Evolutionary conservation across 2,888 invertebrate genomes (phyloP), one percentile per base, ranked within the genome.

Genomic region (Mesorhabditis belari): DNA sequence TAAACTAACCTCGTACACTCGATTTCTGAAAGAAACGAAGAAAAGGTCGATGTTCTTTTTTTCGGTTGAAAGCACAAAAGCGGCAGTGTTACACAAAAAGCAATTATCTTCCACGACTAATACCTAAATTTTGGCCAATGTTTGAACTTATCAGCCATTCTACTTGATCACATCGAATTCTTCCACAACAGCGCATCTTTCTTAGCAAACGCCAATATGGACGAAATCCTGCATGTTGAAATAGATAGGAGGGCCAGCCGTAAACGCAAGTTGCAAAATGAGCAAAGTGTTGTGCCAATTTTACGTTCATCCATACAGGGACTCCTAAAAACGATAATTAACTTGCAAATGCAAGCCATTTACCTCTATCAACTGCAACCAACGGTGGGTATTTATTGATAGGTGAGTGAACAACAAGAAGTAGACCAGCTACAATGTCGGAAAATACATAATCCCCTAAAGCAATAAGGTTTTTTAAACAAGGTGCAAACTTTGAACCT

Each of bases 71-170:
- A 88, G 87, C 81, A 88, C 88, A 63, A 92, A 87, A 17, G 91
- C 90, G 4, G 91, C 89, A 62, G 90, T 87, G 82, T 91, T 88
- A 83, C 92, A 92, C 76, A 89, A 84, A 81, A 92, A 92, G 82
- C 91, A 91, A 83, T 92, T 92, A 83, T 92, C 92, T 65, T 89
- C 89, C n/a, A 87, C 86, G 51, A 91, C 88, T 55, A 76, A 65
- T n/a, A 74, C 76, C 67, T 77, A 62, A 6, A 67, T 61, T 35
- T 17, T 35, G 35, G 17, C 35, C 17, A 35, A 35, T 12, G 17
- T 12, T 17, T 6, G 35, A 6, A 35, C 17, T 12, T 12, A 35
- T 35, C 17, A 35, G 17, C 9, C 35, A 35, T 28, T n/a, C 26
- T 61, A 70, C 70, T 64, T 67, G 69, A 21, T 67, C 63, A 50